Base-by-base conservation (phyloP, 2,797 vertebrate species). In the Danio aesculapii region DNA sequence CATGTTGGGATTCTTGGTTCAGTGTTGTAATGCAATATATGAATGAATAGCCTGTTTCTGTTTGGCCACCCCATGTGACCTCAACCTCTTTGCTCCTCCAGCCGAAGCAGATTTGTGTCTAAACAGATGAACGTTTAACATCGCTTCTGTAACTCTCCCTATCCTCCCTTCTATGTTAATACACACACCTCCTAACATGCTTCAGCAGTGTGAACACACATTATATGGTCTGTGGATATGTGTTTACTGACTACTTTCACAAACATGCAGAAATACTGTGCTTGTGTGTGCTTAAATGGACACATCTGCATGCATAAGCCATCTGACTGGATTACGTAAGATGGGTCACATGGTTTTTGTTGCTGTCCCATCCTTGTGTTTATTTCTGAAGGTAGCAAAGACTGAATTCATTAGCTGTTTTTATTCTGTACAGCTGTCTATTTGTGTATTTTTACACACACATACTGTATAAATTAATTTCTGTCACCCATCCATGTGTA, bases 321-420 rank as follows among this genome's bases (percentile, higher is more conserved):
- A 92, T 94, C 93, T 93, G 91, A 93, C 86, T 64, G 2, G 57
- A 88, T 94, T 94, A 93, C 87, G 81, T 86, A 94, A 94, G 70
- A 80, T 47, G 9, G 83, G 86, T 90, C 91, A 92, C 85, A 88
- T 92, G 92, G 90, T 88, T 75, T 64, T 66, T 83, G 88, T 89
- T 90, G 84, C 83, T 59, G 74, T 19, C 61, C 5, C 44, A 43
- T 47, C 8, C 46, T 47, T 30, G 12, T 53, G 9, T 72, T 71
- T n/a, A 49, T 69, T 43, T 59, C 52, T 58, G 41, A 9, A 10
- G 30, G 50, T 52, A 53, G n/a, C 2, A 43, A 52, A 19, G 52
- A 72, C 8, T 8, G 5, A 5, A 50, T 41, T 50, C 47, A 63
- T 17, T 17, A 41, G 41, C 30, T 2, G 5, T 73, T 73, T 58